Percentiles rank a stretch among this genome's conserved stretches.
These are phyloP conservation scores for Zhengitettix transpicula DNA, from an alignment of 2,888 invertebrate genomes.

Conservation along the genomic window DNA sequence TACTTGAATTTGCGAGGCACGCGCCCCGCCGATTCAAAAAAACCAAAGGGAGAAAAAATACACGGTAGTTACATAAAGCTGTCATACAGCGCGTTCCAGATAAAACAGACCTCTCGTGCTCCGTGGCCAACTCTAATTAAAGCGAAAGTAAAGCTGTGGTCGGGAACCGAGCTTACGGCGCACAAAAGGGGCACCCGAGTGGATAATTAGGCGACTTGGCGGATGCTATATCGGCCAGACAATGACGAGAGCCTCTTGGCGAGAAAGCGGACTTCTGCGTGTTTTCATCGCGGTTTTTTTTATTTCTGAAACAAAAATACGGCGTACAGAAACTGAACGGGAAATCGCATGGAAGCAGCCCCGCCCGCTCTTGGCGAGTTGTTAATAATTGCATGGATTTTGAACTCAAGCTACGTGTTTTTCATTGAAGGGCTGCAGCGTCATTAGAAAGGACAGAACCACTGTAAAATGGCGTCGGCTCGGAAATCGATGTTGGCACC, in stretches of 20 bases:
- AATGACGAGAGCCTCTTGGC: constrained; percentile 6
- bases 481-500: too few relatives aligned
- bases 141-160: too few relatives aligned
- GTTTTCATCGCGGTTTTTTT: constrained; percentile 3
- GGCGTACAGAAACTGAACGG: background rate
- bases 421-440: too few relatives aligned
- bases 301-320: background rate
- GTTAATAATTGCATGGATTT: background rate
- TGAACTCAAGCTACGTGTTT: background rate
- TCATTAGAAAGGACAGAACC: too few relatives aligned
- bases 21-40: too few relatives aligned
- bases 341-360: constrained; percentile 7
- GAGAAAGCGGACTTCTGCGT: constrained; percentile 3
- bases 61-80: too few relatives aligned
- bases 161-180: background rate
- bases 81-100: too few relatives aligned
- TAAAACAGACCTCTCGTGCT: too few relatives aligned
- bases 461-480: too few relatives aligned
- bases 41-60: too few relatives aligned
- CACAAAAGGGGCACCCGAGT: constrained; percentile 7
- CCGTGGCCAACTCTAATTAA: too few relatives aligned
- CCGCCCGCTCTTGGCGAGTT: background rate
- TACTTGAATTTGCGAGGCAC: constrained; percentile 1
- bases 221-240: constrained; percentile 4
- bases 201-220: constrained; percentile 6